A percentile compares a stretch with the other conserved stretches of the same genome.
Conservation (phyloP, 1,140 invertebrate species). For the Thaumatotibia leucotreta region DNA sequence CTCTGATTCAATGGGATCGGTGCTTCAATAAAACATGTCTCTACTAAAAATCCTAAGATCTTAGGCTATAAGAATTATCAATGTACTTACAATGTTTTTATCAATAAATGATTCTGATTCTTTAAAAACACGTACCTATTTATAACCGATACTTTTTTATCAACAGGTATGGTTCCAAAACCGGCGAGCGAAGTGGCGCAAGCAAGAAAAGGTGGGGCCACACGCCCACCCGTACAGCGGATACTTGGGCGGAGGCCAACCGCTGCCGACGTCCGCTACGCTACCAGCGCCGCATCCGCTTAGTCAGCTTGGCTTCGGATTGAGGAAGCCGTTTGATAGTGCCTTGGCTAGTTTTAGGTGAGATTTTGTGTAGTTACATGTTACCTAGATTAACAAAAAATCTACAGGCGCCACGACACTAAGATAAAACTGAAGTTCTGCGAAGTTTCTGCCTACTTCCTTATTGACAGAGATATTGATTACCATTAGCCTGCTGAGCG, state of each 20-base stretch:
- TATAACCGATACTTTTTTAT: conserved; percentile 31
- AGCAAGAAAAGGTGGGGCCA: conserved; percentile 96
- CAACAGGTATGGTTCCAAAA: conserved; percentile 97
- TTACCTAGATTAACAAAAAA: too few species aligned
- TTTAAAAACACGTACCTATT: conserved; percentile 3
- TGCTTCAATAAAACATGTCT: too few species aligned
- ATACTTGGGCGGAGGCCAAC: conserved; percentile 81
- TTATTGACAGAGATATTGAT: too few species aligned
- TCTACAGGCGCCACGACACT: too few species aligned
- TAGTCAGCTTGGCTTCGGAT: conserved; percentile 82
- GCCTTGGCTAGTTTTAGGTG: conserved; percentile 78
- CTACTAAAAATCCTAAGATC: too few species aligned
- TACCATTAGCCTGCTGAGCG: too few species aligned
- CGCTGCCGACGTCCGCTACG: conserved; percentile 77
- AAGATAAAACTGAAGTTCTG: too few species aligned
- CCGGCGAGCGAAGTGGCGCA: conserved; percentile 93
- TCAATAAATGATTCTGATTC: background rate
- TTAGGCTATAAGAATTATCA: background rate
- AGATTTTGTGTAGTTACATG: conserved; percentile 15
- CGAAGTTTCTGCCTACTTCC: too few species aligned
- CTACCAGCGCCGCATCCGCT: conserved; percentile 84
- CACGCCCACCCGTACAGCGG: conserved; percentile 93
- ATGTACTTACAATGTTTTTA: background rate
- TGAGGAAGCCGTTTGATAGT: conserved; percentile 88
- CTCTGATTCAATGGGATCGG: too few species aligned